These are phyloP conservation scores for Drosophila funebris DNA, from an alignment of 1,140 invertebrate genomes.

Conservation along the genomic window DNA sequence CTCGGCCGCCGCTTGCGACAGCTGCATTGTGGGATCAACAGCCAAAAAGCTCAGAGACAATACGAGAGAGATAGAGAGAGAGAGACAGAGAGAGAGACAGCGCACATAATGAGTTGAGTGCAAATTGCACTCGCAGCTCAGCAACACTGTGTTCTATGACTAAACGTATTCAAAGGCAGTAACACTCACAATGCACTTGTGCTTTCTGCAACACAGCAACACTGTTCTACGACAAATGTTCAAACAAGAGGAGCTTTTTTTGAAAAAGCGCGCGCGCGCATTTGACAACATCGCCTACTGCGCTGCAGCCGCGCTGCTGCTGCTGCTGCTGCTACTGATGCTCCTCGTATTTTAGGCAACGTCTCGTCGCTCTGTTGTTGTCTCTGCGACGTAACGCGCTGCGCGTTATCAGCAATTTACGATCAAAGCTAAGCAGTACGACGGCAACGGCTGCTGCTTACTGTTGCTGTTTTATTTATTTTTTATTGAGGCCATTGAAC, in stretches of 20 bases:
- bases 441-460: conserved; percentile 9
- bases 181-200: too few relatives aligned
- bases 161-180: too few relatives aligned
- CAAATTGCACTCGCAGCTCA: neutral
- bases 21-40: conserved; percentile 12
- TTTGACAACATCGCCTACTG: too few relatives aligned
- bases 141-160: too few relatives aligned
- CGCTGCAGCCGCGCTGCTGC: too few relatives aligned
- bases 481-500: conserved; percentile 68
- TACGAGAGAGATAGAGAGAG: neutral
- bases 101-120: neutral
- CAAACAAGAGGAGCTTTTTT: too few relatives aligned
- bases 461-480: conserved; percentile 19
- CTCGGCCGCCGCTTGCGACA: neutral
- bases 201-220: neutral
- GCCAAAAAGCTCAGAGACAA: neutral
- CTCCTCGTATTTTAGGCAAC: too few relatives aligned
- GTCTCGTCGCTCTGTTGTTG: conserved; percentile 11
- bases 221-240: neutral
- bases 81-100: too few relatives aligned
- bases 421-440: conserved; percentile 52
- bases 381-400: conserved; percentile 6
- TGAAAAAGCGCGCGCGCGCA: too few relatives aligned
- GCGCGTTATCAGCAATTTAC: conserved; percentile 64
- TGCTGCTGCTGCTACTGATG: too few relatives aligned